Evolutionary conservation across 2,888 invertebrate species (phyloP).

Genomic region (Pherbina coryleti): DNA sequence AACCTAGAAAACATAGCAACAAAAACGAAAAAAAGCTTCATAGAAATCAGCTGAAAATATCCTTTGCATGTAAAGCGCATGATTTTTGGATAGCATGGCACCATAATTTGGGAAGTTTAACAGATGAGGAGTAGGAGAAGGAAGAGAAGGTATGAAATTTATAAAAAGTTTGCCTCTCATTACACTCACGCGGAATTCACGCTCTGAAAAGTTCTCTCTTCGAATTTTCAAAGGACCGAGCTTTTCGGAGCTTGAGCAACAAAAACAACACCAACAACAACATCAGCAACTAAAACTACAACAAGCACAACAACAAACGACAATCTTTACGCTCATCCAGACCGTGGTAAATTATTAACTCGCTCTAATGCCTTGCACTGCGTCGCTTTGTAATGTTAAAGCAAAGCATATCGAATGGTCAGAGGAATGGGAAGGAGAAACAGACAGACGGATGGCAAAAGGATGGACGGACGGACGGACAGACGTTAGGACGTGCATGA

Average conservation of each 20-base stretch:
- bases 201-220: not conserved
- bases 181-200: not conserved
- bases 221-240: not conserved
- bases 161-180: not conserved
- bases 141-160: no score
- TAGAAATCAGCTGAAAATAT: conserved; percentile 18
- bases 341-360: conserved; percentile 50
- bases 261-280: conserved; percentile 2
- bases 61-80: not conserved
- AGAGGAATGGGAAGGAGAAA: not conserved
- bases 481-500: not conserved
- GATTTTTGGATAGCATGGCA: not conserved
- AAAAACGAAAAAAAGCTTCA: not conserved
- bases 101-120: not conserved
- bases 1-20: not conserved
- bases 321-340: conserved; percentile 22
- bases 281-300: no score
- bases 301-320: not conserved
- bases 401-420: conserved; percentile 29
- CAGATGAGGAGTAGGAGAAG: not conserved
- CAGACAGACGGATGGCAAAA: not conserved
- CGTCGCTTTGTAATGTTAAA: conserved; percentile 41
- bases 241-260: conserved; percentile 11
- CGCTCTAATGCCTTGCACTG: conserved; percentile 47
- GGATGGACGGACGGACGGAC: not conserved